Evolutionary conservation across 2,888 invertebrate genomes (phyloP), one percentile per base, ranked within the genome.

Genomic region (Malacosoma neustria): DNA sequence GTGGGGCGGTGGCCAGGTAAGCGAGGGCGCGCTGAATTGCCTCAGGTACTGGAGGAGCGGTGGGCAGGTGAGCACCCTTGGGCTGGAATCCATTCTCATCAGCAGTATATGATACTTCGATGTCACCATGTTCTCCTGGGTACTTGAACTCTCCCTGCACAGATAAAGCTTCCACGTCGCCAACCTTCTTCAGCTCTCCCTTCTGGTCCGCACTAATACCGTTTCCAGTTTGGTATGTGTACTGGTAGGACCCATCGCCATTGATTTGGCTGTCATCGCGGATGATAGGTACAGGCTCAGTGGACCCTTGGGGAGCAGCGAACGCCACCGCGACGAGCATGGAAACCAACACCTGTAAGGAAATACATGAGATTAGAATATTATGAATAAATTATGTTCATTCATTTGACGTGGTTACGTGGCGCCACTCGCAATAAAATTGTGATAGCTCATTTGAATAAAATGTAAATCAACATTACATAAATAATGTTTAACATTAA

Each of bases 31-130:
- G 87, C 57, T 90, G 89, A 53, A 92, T 92, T 43, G 90, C 88
- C 38, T 87, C 89, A 13, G 92, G 92, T 40, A 92, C 90, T 49
- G 92, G 92, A 29, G 92, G 92, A 5, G 91, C 87, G 6, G 89
- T 89, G 15, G 90, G 90, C n/a, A 90, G 64, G 52, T 89, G 89
- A 6, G 82, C 87, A 2, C 89, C 89, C 50, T 76, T 86, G 1
- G 91, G 90, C 59, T 90, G 90, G 85, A 87, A 91, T 13, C 92
- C 92, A 50, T 91, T 91, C 62, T 92, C 92, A 49, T 92, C 92
- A 45, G 92, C 91, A 30, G 87, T 80, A 71, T 92, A 92, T 0
- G 88, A 87, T 45, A 92, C 60, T 45, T 88, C 87, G 57, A 91
- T 90, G 47, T 84, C 81, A 13, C 91, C 91, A 47, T 91, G 88